A percentile compares a stretch with the other conserved stretches of the same genome.
These are phyloP conservation scores for Plectrocnemia conspersa DNA, from an alignment of 1,140 invertebrate species.

Conservation along the genomic window DNA sequence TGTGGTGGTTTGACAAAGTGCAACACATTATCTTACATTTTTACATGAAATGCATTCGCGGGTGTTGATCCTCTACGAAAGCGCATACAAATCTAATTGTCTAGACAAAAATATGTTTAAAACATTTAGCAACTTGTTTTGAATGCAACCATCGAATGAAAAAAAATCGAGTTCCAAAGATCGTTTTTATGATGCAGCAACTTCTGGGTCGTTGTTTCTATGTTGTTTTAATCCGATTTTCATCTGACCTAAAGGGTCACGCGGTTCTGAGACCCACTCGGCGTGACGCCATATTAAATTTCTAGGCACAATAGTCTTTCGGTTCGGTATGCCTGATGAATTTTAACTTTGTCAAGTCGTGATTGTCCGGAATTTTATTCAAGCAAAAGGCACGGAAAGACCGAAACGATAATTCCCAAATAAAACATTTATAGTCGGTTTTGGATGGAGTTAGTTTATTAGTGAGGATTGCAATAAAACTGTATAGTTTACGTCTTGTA, in stretches of 20 bases:
- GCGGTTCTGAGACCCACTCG: not conserved
- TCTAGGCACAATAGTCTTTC: not conserved
- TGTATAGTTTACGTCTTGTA: too few species aligned
- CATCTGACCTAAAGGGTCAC: not conserved
- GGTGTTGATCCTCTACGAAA: not conserved
- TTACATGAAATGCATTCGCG: not conserved
- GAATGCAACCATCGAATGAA: too few species aligned
- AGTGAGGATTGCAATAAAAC: too few species aligned
- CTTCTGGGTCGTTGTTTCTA: not conserved
- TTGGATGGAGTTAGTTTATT: too few species aligned
- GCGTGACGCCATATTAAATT: not conserved
- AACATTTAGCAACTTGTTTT: constrained; percentile 2
- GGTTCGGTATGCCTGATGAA: too few species aligned
- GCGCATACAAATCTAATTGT: not conserved
- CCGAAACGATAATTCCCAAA: not conserved
- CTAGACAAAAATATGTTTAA: constrained; percentile 18
- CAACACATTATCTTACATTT: not conserved
- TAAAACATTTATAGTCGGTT: not conserved
- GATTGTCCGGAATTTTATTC: not conserved
- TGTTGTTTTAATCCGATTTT: not conserved
- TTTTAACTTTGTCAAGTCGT: not conserved
- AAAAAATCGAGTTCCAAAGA: not conserved
- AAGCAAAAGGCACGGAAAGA: not conserved
- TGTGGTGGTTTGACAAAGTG: too few species aligned
- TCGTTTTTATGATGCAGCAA: not conserved